Base-by-base conservation (phyloP, 2,113 vertebrate genomes). In the Prionailurus bengalensis region DNA sequence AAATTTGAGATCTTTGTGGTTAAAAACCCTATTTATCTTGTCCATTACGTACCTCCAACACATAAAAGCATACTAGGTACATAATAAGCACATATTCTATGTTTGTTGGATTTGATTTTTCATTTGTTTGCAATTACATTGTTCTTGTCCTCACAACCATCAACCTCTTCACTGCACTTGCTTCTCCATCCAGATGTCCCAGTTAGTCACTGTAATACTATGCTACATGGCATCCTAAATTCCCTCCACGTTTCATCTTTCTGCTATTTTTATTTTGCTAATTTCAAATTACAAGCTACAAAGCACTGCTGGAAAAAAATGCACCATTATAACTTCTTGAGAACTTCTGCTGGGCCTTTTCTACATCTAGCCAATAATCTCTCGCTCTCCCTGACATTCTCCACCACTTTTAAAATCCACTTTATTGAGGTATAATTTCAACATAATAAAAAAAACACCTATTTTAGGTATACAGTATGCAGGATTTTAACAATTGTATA, bases 221-320 rank as follows among this genome's bases (percentile, higher is more conserved):
- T 53, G 13, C 70, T 71, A 65, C 27, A 25, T 4, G 17, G 39
- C 9, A 90, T 31, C 16, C 14, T 39, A 29, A 21, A 4, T 19
- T 66, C 79, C 17, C 11, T 15, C 39, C 13, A 48, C 5, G 36
- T 78, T 85, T 89, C 8, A 42, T 73, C 53, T 92, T 92, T 55
- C 88, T 53, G 48, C n/a, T 51, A 73, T 7, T 55, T 86, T 78
- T 42, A 58, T 65, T 82, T 86, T 42, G 42, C 21, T 42, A 39
- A 31, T 14, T 87, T 87, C 55, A 93, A 96, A 93, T 93, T 87
- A 55, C 29, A 95, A 79, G 13, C 53, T 36, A 33, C 23, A 61
- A n/a, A 81, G 13, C 55, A 85, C 53, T 94, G 25, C 29, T 78
- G 14, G 27, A 33, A 45, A 84, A 89, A 89, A 70, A 82, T 11